These are phyloP conservation scores for Eretmochelys imbricata DNA, from an alignment of 2,113 vertebrate species.

Conservation along the genomic window DNA sequence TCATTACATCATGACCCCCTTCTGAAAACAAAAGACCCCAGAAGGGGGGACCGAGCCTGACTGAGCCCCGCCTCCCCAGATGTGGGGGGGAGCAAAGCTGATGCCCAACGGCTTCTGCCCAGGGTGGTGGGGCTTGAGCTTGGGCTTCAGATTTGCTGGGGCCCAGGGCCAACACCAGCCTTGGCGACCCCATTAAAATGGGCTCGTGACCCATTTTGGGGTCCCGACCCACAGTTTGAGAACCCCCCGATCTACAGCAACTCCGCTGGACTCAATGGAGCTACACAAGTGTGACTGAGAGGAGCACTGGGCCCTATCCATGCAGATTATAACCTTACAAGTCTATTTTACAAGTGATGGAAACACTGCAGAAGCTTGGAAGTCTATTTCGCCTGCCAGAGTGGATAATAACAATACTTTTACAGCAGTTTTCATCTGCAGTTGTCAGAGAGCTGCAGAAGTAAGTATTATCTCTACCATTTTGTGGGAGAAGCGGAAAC, in stretches of 20 bases:
- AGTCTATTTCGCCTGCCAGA: neutral
- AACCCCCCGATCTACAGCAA: neutral
- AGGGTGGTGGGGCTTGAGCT: no score
- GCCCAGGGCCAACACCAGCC: no score
- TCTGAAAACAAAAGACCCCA: no score
- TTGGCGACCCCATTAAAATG: no score
- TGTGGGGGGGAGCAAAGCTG: no score
- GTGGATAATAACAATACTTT: neutral
- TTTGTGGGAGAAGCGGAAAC: neutral
- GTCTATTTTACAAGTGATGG: neutral
- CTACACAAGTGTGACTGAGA: neutral
- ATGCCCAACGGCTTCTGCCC: no score
- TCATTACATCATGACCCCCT: no score
- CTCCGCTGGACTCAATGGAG: accelerated
- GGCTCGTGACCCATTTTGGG: no score
- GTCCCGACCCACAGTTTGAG: no score
- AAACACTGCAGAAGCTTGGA: neutral
- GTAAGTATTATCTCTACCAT: neutral
- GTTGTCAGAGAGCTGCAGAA: neutral
- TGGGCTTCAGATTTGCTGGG: no score
- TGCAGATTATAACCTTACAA: neutral
- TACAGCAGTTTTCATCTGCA: neutral
- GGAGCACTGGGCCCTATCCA: neutral
- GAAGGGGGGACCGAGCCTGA: no score
- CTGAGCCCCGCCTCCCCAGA: accelerated